Percentiles rank a stretch among this genome's conserved stretches.
These are phyloP conservation scores for Odobenus rosmarus DNA, from an alignment of 2,113 vertebrate species.

Conservation along the genomic window DNA sequence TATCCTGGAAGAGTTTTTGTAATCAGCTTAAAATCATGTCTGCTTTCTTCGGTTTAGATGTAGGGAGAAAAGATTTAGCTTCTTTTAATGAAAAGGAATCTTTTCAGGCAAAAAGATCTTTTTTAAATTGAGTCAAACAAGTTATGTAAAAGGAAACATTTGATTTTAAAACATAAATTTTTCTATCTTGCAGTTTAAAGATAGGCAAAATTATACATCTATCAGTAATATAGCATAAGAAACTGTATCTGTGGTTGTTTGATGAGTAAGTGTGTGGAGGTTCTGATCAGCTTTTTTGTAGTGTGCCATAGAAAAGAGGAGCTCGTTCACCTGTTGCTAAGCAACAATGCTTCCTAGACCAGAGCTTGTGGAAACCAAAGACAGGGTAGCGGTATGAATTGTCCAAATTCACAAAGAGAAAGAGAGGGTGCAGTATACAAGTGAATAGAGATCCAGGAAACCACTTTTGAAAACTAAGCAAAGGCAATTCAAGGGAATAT, in stretches of 20 bases:
- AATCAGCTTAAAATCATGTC: background rate
- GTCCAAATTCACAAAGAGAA: conserved; percentile 79
- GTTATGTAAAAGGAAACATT: conserved; percentile 4
- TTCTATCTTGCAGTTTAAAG: conserved; percentile 60
- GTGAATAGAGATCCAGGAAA: conserved; percentile 73
- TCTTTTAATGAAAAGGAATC: conserved; percentile 42
- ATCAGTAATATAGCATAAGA: conserved; percentile 45
- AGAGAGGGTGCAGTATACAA: conserved; percentile 56
- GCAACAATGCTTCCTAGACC: conserved; percentile 79
- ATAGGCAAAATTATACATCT: conserved; percentile 58
- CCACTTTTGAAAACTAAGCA: conserved; percentile 64
- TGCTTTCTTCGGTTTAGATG: conserved; percentile 10
- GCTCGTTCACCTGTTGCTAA: conserved; percentile 84
- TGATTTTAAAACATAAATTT: background rate
- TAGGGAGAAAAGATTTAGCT: background rate
- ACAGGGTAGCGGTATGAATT: conserved; percentile 66
- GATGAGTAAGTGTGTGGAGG: conserved; percentile 82
- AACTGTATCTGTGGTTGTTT: conserved; percentile 78
- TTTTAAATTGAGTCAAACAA: conserved; percentile 44
- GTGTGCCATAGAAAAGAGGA: conserved; percentile 79
- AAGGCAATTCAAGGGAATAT: conserved; percentile 44
- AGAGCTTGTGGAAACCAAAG: conserved; percentile 74
- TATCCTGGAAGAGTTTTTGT: background rate
- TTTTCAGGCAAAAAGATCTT: background rate
- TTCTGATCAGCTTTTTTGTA: conserved; percentile 82